Conservation (phyloP, 2,888 invertebrate species). For the Rhagonycha fulva region DNA sequence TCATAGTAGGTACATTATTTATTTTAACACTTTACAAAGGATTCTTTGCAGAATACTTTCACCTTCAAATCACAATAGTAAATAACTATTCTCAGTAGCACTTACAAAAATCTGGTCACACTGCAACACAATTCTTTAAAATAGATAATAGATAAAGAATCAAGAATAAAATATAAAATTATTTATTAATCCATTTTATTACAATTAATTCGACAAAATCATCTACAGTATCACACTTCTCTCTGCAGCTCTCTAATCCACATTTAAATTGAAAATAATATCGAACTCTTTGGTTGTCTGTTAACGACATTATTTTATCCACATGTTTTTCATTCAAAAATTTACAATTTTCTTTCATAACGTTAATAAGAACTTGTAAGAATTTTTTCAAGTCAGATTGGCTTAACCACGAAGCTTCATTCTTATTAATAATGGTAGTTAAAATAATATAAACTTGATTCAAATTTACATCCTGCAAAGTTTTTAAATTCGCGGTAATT, state of each 20-base stretch:
- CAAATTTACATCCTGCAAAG: constrained; percentile 1
- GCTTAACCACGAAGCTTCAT: constrained; percentile 1
- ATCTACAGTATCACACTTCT: background rate
- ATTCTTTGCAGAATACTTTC: no score
- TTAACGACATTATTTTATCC: constrained; percentile 38
- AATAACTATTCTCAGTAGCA: no score
- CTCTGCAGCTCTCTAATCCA: constrained; percentile 36
- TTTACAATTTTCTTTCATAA: constrained; percentile 10
- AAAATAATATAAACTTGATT: constrained; percentile 21
- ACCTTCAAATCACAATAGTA: no score
- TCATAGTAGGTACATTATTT: no score
- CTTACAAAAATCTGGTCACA: background rate
- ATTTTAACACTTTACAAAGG: no score
- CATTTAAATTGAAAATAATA: constrained; percentile 49
- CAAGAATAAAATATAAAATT: background rate
- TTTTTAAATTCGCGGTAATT: background rate
- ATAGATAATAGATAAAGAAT: background rate
- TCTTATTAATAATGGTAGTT: constrained; percentile 20
- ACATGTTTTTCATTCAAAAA: constrained; percentile 29
- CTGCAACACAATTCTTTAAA: background rate
- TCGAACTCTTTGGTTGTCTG: constrained; percentile 47
- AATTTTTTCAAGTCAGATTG: constrained; percentile 29
- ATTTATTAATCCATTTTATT: constrained; percentile 12
- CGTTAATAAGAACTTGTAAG: constrained; percentile 23
- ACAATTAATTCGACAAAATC: background rate